Base-by-base conservation (phyloP, 2,888 invertebrate species). In the Drosophila paranaensis region DNA sequence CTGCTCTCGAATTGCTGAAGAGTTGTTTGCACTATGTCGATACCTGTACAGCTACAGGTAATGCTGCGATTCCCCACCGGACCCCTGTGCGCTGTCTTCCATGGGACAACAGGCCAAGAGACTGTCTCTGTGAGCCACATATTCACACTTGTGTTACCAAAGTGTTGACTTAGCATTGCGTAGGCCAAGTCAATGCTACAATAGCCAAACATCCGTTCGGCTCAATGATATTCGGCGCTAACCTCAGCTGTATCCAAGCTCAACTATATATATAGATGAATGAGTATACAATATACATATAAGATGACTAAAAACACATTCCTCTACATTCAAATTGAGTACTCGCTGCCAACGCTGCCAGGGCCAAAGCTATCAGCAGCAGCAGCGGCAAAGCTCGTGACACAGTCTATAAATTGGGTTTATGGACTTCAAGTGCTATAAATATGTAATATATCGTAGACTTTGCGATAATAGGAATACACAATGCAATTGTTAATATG, bases 111-210 rank as follows among this genome's bases (percentile, higher is more conserved):
- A 60, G 27, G 53, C 20, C 45, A 46, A 58, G 40, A 58, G 62
- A 66, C 50, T 73, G 68, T 73, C 65, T 71, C 62, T 57, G 20
- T 67, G 40, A 55, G 67, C 51, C 73, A 60, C 33, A 65, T 27
- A 54, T 33, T 43, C 53, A 37, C 35, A 40, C 62, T 48, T 65
- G 46, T 53, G 46, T 56, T 56, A 35, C 53, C 72, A 58, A 58
- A 64, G 71, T 63, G 61, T 67, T 74, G 58, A 73, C 51, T 62
- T 68, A 56, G 56, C 58, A 73, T 68, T 73, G 73, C 60, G 74
- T 74, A 64, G 74, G 69, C 64, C 58, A 69, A 69, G 64, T 64
- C 74, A 68, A 60, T 73, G 67, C 63, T 62, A 62, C 66, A 43
- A 60, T 60, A 16, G 37, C 62, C 33, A 67, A 74, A 70, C 69